Percentiles rank a stretch among this genome's conserved stretches.
Evolutionary conservation across 2,113 vertebrate genomes (phyloP).

Genomic region (Tragelaphus strepsiceros): DNA sequence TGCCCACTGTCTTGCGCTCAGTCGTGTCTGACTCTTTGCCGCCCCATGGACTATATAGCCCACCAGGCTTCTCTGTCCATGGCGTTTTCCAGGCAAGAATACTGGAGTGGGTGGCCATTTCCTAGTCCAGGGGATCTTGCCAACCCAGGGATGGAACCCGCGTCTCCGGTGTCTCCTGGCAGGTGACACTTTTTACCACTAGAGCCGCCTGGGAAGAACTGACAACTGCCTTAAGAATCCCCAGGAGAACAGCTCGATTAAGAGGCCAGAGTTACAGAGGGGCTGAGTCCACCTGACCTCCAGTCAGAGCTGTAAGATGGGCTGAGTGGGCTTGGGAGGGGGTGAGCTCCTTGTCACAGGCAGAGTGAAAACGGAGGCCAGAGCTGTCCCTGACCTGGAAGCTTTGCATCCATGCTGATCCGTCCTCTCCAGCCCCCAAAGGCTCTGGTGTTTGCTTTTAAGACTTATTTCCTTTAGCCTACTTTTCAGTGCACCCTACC

Average conservation of each 20-base stretch:
- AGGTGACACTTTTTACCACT: background rate
- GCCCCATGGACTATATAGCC: background rate
- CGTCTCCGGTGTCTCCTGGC: background rate
- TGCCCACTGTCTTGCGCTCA: background rate
- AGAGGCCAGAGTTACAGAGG: background rate
- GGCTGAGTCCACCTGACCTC: background rate
- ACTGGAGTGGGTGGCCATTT: background rate
- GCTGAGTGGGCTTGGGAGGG: background rate
- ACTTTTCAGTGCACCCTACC: background rate
- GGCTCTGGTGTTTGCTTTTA: background rate
- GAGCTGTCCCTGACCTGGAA: background rate
- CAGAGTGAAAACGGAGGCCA: background rate
- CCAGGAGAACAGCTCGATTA: background rate
- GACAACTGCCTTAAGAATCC: background rate
- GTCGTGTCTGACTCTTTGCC: background rate
- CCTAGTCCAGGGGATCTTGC: background rate
- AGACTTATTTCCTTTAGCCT: background rate
- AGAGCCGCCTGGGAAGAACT: background rate
- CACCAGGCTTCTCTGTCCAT: background rate
- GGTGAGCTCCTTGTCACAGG: background rate
- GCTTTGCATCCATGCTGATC: background rate
- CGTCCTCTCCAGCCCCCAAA: background rate
- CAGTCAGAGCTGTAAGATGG: background rate
- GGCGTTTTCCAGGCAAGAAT: background rate
- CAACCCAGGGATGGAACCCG: background rate